Evolutionary conservation across 2,113 vertebrate species (phyloP), one percentile per base, ranked within the genome.

Genomic region (Acinonyx jubatus): DNA sequence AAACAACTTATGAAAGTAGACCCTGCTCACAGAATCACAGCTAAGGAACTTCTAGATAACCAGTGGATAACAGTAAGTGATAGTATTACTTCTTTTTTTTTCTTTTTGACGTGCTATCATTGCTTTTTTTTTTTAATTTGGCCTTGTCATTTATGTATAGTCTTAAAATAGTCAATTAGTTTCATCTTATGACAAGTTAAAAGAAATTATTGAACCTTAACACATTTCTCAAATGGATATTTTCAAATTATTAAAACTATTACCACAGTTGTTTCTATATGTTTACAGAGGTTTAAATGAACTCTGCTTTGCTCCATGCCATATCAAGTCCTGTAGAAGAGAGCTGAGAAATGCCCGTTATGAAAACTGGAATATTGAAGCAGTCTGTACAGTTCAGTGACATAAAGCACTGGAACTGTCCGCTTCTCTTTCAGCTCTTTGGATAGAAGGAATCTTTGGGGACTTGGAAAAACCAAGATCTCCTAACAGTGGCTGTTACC

Each of bases 21-120:
- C 95, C 99, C 99, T 45, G 98, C 99, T 81, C 99, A 99, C 94
- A 98, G 99, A 98, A 99, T 99, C 87, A 98, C 99, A 31, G 99
- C 98, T 78, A 99, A 99, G 97, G 98, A 99, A 97, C 98, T 99
- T 2, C 98, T 99, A 50, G 99, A 99, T 97, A 99, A 98, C 91
- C 98, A 99, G 18, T 99, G 99, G 99, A 98, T 99, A 98, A 99
- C 98, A 66, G 99, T 99, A 98, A 98, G 99, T 97, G 95, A 90
- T 73, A 76, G 41, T 9, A 84, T 74, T 31, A 11, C 0, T 31
- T 85, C 69, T 97, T 86, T 66, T 52, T 65, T 63, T 11, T 96
- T 89, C 94, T 83, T 80, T 84, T 96, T 57, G 78, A 91, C 31
- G 5, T 14, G 6, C 29, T 61, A 16, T 3, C 83, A 18, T 73